Evolutionary conservation across 1,140 invertebrate species (phyloP).

Genomic region (Papilio polytes): DNA sequence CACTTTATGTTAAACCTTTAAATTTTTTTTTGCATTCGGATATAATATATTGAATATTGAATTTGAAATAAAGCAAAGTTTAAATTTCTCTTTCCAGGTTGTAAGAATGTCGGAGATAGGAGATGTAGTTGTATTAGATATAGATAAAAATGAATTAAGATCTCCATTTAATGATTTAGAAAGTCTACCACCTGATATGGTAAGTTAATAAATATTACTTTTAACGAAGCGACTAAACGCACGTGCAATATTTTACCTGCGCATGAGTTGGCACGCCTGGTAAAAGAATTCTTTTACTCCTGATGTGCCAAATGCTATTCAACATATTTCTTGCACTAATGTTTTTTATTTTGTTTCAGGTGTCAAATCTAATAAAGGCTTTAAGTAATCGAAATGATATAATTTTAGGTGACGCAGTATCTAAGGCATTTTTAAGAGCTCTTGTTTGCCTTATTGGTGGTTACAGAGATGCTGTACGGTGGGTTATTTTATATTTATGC

Average conservation of each 20-base stretch:
- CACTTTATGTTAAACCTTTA: no score
- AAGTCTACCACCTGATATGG: constrained; percentile 92
- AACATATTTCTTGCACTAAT: background rate
- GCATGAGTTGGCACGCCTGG: background rate
- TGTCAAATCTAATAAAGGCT: constrained; percentile 88
- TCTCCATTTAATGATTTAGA: constrained; percentile 95
- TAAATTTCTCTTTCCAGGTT: constrained; percentile 80
- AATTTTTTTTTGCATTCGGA: no score
- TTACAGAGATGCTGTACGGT: constrained; percentile 95
- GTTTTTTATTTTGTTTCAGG: constrained; percentile 75
- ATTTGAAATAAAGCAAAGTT: background rate
- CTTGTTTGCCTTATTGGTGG: constrained; percentile 96
- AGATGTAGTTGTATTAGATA: constrained; percentile 96
- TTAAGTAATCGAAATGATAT: constrained; percentile 87
- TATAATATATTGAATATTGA: no score
- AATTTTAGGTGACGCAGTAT: constrained; percentile 93
- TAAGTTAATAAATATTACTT: constrained; percentile 75
- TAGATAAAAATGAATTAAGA: constrained; percentile 93
- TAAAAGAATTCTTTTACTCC: background rate
- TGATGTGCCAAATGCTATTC: background rate
- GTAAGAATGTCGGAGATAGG: constrained; percentile 91
- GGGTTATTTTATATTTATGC: constrained; percentile 41
- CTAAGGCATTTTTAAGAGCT: constrained; percentile 94
- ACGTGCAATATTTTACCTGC: background rate
- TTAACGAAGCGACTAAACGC: background rate